Percentiles rank a stretch among this genome's conserved stretches.
phyloP scores from a whole-genome alignment of 2,888 invertebrate genomes.

The Lamellibrachia columna region DNA sequence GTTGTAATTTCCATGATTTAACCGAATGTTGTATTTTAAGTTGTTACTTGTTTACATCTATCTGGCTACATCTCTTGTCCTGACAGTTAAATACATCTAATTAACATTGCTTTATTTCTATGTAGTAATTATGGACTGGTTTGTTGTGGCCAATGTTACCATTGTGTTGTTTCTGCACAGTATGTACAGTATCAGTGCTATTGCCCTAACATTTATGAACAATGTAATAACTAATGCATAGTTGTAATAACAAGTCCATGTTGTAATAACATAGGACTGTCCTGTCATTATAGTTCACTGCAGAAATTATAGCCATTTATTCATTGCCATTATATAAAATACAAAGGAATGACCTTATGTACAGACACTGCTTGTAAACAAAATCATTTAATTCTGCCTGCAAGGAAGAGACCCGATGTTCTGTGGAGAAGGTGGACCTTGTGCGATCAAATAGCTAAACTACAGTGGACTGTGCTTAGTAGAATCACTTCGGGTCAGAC shows the following conservation, averaged over 20 bases:
- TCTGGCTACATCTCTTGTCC: not conserved
- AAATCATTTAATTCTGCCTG: not conserved
- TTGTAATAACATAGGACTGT: not conserved
- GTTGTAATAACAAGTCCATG: not conserved
- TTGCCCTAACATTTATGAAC: not conserved
- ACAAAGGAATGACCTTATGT: not conserved
- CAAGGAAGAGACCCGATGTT: not conserved
- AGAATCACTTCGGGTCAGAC: too few species aligned
- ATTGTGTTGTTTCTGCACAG: not conserved
- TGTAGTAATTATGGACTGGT: not conserved
- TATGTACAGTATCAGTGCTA: not conserved
- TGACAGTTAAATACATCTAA: not conserved
- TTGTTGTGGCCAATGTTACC: not conserved
- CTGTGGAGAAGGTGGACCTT: not conserved
- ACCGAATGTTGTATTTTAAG: not conserved
- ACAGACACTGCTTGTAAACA: not conserved
- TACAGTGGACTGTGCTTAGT: too few species aligned
- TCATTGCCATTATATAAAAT: not conserved
- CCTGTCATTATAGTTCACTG: constrained; percentile 9
- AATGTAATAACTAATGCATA: not conserved
- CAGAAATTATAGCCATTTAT: not conserved
- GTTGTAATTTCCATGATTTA: not conserved
- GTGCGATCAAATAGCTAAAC: not conserved
- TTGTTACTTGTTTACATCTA: not conserved
- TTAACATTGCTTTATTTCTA: not conserved